These are phyloP conservation scores for Chamaea fasciata DNA, from an alignment of 2,113 vertebrate genomes.

Conservation along the genomic window DNA sequence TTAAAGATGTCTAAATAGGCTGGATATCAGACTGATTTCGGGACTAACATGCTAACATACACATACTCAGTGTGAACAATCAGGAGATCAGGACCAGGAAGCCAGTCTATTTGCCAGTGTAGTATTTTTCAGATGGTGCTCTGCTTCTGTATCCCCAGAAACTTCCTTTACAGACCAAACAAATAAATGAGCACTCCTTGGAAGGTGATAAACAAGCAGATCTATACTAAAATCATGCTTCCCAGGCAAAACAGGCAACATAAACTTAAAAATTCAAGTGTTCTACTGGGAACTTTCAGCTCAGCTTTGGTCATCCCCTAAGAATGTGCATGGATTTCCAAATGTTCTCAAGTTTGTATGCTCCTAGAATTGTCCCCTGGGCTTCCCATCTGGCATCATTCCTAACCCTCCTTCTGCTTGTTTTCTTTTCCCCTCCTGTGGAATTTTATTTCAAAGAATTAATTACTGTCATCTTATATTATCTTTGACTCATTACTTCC, in stretches of 20 bases:
- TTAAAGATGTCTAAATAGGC: neutral
- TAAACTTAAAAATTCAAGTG: neutral
- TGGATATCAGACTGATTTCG: neutral
- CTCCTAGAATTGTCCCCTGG: neutral
- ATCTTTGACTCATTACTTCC: constrained; percentile 51
- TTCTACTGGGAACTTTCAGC: neutral
- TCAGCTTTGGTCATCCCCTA: neutral
- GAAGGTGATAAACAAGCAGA: neutral
- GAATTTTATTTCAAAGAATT: constrained; percentile 36
- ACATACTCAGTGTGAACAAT: rapidly evolving
- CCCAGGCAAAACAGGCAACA: neutral
- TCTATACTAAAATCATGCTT: neutral
- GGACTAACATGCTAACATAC: neutral
- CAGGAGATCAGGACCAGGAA: neutral
- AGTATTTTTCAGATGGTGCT: neutral
- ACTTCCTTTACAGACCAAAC: neutral
- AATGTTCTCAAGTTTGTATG: neutral
- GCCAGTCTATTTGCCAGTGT: neutral
- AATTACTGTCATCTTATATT: constrained; percentile 35
- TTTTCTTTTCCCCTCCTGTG: neutral
- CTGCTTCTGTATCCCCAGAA: neutral
- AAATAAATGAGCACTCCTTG: neutral
- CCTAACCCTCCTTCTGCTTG: neutral
- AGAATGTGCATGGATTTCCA: neutral
- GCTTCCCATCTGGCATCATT: neutral